Evolutionary conservation across 1,140 invertebrate species (phyloP).

Genomic region (Schmidtea mediterranea): DNA sequence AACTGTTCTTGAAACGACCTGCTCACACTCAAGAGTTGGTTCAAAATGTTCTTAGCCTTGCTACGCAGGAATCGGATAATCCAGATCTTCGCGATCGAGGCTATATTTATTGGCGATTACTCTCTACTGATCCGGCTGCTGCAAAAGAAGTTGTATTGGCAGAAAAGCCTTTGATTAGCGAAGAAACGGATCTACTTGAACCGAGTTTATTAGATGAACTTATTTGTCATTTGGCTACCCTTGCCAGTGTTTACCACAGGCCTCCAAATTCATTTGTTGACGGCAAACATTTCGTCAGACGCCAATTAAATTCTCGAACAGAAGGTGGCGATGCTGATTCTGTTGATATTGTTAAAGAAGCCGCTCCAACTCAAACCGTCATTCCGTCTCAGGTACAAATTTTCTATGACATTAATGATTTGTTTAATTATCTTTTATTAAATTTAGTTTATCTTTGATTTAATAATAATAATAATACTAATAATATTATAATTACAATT

Average conservation of each 20-base stretch:
- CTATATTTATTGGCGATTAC: slow-evolving; percentile 93
- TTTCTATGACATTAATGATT: too few relatives aligned
- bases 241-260: slow-evolving; percentile 96
- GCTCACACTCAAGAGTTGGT: slow-evolving; percentile 51
- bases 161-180: slow-evolving; percentile 92
- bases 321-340: too few relatives aligned
- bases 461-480: too few relatives aligned
- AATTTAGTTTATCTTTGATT: too few relatives aligned
- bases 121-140: slow-evolving; percentile 88
- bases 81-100: slow-evolving; percentile 89
- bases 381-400: slow-evolving; percentile 36
- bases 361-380: slow-evolving; percentile 29
- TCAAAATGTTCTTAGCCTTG: slow-evolving; percentile 53
- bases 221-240: slow-evolving; percentile 89
- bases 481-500: too few relatives aligned
- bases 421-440: too few relatives aligned
- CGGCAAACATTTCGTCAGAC: slow-evolving; percentile 27
- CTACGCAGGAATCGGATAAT: slow-evolving; percentile 65
- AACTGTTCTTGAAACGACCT: slow-evolving; percentile 83
- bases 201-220: slow-evolving; percentile 88
- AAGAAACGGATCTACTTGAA: slow-evolving; percentile 91
- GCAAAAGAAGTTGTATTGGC: slow-evolving; percentile 91
- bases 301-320: not conserved
- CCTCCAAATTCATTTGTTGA: slow-evolving; percentile 95
- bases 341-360: too few relatives aligned